Evolutionary conservation across 2,888 invertebrate species (phyloP).

Genomic region (Mesorhabditis spiculigera): DNA sequence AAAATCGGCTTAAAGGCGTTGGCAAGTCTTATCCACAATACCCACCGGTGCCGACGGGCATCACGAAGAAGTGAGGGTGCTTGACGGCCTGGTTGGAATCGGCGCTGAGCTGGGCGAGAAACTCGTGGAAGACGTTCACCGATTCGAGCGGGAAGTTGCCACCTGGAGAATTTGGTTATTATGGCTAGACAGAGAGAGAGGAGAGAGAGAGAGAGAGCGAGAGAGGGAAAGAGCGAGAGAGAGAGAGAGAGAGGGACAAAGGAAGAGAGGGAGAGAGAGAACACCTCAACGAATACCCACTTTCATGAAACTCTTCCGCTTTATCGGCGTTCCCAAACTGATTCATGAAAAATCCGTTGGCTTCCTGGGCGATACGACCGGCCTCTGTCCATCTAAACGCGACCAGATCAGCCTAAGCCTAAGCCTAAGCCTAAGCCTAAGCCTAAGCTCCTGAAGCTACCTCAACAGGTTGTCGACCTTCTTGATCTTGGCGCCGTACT

Average conservation of each 20-base stretch:
- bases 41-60: conserved; percentile 42
- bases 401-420: too few species aligned
- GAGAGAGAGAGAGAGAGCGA: too few species aligned
- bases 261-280: too few species aligned
- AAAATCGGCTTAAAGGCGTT: too few species aligned
- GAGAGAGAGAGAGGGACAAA: too few species aligned
- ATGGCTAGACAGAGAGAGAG: too few species aligned
- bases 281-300: conserved; percentile 13
- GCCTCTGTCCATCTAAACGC: conserved; percentile 18
- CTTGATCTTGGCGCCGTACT: conserved; percentile 21
- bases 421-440: neutral
- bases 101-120: conserved; percentile 26
- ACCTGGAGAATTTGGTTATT: too few species aligned
- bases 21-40: too few species aligned
- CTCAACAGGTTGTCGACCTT: conserved; percentile 24
- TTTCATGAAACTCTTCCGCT: conserved; percentile 50
- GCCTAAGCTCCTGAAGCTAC: neutral
- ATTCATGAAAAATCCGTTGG: conserved; percentile 42
- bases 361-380: conserved; percentile 17
- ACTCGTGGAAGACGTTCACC: conserved; percentile 43
- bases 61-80: conserved; percentile 38
- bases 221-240: too few species aligned
- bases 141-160: conserved; percentile 26
- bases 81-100: conserved; percentile 8
- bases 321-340: conserved; percentile 47